Evolutionary conservation across 2,888 invertebrate genomes (phyloP).

Genomic region (Strigamia transsilvanica): DNA sequence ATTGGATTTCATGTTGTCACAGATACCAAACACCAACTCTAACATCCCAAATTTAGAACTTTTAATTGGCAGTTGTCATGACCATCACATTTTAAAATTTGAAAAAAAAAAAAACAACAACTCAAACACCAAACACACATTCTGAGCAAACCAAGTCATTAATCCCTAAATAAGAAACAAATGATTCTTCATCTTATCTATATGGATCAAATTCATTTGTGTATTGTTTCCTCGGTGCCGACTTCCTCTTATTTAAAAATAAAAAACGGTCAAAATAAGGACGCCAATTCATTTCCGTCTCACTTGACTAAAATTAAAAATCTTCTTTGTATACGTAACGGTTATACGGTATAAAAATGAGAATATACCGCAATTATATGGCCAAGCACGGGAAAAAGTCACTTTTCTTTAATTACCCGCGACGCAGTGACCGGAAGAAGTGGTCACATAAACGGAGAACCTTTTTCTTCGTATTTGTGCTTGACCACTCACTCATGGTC

Average conservation of each 20-base stretch:
- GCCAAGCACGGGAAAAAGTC: no score
- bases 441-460: neutral
- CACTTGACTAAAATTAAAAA: neutral
- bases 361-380: no score
- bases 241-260: neutral
- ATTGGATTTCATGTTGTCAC: neutral
- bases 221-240: neutral
- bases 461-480: neutral
- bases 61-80: neutral
- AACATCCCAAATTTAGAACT: neutral
- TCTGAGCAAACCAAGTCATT: neutral
- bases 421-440: neutral
- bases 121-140: neutral
- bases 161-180: neutral
- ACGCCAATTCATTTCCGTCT: slow-evolving; percentile 6
- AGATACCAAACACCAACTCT: neutral
- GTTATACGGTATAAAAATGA: neutral
- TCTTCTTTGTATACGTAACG: neutral
- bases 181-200: neutral
- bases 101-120: no score
- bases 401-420: neutral
- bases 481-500: neutral
- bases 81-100: neutral
- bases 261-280: neutral
- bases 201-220: neutral